A percentile compares a stretch with the other conserved stretches of the same genome.
These are phyloP conservation scores for Entomobrya proxima DNA, from an alignment of 2,888 invertebrate genomes.

Conservation along the genomic window DNA sequence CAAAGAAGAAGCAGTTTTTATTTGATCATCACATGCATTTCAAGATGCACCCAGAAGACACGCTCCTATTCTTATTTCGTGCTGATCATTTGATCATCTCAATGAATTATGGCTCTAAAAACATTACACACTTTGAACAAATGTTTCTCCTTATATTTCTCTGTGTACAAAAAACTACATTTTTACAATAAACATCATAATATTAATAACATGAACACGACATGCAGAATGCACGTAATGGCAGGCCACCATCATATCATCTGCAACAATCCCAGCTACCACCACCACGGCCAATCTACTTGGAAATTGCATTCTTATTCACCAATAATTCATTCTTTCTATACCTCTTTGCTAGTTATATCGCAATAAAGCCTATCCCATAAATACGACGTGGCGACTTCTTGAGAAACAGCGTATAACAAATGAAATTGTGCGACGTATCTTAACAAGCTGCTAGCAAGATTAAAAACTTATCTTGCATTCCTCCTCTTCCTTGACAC, in stretches of 20 bases:
- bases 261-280: background rate
- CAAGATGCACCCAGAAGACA: background rate
- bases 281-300: background rate
- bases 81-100: constrained; percentile 39
- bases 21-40: background rate
- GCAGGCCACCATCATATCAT: constrained; percentile 1
- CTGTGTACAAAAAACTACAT: constrained; percentile 39
- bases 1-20: background rate
- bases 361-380: constrained; percentile 29
- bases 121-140: too few species aligned
- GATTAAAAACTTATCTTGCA: background rate
- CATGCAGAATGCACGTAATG: too few species aligned
- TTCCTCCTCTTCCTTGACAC: too few species aligned
- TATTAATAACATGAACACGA: too few species aligned
- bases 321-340: constrained; percentile 46
- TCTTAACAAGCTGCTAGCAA: background rate
- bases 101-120: constrained; percentile 57
- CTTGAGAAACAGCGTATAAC: background rate
- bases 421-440: background rate
- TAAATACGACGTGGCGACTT: background rate
- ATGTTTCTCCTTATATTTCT: too few species aligned
- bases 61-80: constrained; percentile 27
- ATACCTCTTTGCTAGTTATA: background rate
- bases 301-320: constrained; percentile 32
- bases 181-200: too few species aligned